phyloP scores from a whole-genome alignment of 2,797 vertebrate species.

The Cyprinodon diabolis region DNA sequence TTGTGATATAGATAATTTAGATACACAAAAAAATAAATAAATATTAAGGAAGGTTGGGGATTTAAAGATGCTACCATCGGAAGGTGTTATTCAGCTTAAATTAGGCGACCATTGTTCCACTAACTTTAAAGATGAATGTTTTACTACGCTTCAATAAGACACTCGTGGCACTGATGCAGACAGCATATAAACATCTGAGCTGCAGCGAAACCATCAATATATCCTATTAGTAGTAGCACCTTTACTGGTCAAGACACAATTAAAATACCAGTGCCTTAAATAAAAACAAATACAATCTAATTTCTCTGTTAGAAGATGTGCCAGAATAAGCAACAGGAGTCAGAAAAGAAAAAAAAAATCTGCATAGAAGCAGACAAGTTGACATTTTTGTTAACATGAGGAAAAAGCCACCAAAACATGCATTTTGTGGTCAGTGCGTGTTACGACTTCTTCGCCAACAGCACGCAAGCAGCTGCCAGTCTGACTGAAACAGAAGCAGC shows the following conservation, averaged over 20 bases:
- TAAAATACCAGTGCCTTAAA: slow-evolving; percentile 38
- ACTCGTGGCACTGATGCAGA: slow-evolving; percentile 1
- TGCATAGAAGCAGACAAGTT: slow-evolving; percentile 46
- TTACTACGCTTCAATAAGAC: neutral
- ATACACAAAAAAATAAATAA: slow-evolving; percentile 32
- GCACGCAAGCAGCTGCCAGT: slow-evolving; percentile 19
- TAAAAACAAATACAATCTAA: slow-evolving; percentile 23
- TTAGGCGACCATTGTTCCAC: slow-evolving; percentile 1
- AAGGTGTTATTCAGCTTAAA: slow-evolving; percentile 14
- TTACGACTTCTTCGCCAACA: slow-evolving; percentile 21
- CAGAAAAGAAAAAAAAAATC: slow-evolving; percentile 36
- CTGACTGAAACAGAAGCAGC: slow-evolving; percentile 39
- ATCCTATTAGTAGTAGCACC: slow-evolving; percentile 53
- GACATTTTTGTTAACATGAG: slow-evolving; percentile 37
- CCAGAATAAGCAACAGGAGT: slow-evolving; percentile 42
- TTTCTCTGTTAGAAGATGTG: slow-evolving; percentile 54
- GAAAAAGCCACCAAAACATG: slow-evolving; percentile 55
- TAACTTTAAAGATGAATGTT: neutral
- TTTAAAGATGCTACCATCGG: slow-evolving; percentile 51
- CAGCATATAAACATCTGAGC: neutral
- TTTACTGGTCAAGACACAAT: slow-evolving; percentile 33
- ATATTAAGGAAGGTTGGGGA: slow-evolving; percentile 25
- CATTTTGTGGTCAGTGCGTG: slow-evolving; percentile 42
- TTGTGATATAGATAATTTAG: slow-evolving; percentile 16
- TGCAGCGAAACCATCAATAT: slow-evolving; percentile 14